Evolutionary conservation across 2,888 invertebrate genomes (phyloP), one percentile per base, ranked within the genome.

Genomic region (Hybos culiciformis): DNA sequence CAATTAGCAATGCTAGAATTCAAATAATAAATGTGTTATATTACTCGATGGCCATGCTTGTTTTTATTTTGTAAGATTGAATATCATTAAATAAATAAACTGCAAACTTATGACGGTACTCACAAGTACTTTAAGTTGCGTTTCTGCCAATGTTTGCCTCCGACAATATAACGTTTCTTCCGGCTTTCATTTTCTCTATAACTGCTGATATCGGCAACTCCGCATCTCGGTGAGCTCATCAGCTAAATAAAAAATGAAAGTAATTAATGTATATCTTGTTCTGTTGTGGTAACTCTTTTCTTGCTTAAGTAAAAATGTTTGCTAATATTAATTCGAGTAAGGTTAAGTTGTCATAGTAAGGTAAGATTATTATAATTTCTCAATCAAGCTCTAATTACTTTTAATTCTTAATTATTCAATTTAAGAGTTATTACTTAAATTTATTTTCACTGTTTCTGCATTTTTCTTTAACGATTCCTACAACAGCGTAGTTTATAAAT

Each of bases 1-100:
- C 79, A 80, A 59, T 83, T 83, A 17, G 77, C 67, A 31, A 84
- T 70, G 55, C 83, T 84, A 56, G n/a, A n/a, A n/a, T n/a, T 20
- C 62, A 52, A 37, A 8, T 17, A 32, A 31, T 19, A 41, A 41
- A 40, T 33, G 34, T 9, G 5, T 34, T 11, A 8, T 21, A 21
- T 20, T 14, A 19, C 9, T 41, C 2, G 18, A 21, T 23, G 29
- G 5, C 5, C 31, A 23, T 18, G 17, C 17, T 32, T 41, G 17
- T 20, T 40, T 29, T 14, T 12, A 23, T 18, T 17, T 20, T 24
- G 51, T 32, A 15, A 37, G 9, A 37, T 37, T 12, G 21, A 4
- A 19, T 29, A n/a, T n/a, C n/a, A n/a, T n/a, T n/a, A 14, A 11
- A 12, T 12, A 9, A 5, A n/a, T 39, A 17, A 7, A 18, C 36